phyloP scores from a whole-genome alignment of 2,113 vertebrate species.

The Boulengeromyrus knoepffleri region DNA sequence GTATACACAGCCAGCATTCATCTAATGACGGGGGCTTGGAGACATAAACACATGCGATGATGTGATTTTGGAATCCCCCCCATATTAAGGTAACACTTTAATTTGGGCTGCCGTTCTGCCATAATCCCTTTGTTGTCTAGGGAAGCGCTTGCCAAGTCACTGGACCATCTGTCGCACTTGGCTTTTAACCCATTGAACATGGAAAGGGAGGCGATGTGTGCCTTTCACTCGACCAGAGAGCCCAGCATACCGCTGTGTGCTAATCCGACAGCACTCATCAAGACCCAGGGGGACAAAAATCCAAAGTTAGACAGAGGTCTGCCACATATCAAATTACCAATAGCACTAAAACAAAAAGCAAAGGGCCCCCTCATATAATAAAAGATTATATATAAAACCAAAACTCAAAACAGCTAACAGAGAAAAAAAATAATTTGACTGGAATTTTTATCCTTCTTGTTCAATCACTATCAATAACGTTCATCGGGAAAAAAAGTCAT shows the following conservation, averaged over 20 bases:
- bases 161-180: slow-evolving; percentile 29
- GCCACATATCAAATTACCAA: background rate
- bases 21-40: background rate
- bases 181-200: background rate
- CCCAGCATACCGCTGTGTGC: background rate
- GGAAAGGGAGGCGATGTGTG: background rate
- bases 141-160: background rate
- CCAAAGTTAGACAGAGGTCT: background rate
- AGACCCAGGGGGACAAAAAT: background rate
- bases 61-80: slow-evolving; percentile 37
- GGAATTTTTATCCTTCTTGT: slow-evolving; percentile 36
- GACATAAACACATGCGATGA: slow-evolving; percentile 12
- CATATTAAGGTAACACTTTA: slow-evolving; percentile 26
- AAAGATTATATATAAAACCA: background rate
- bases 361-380: background rate
- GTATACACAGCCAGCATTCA: background rate
- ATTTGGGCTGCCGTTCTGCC: slow-evolving; percentile 22
- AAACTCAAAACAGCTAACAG: background rate
- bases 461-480: slow-evolving; percentile 1
- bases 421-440: background rate
- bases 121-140: slow-evolving; percentile 31
- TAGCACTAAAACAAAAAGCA: background rate
- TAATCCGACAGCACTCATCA: background rate
- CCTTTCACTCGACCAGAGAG: background rate
- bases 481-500: background rate